A percentile compares a stretch with the other conserved stretches of the same genome.
Conservation (phyloP, 1,140 invertebrate genomes). For the Wasmannia auropunctata region DNA sequence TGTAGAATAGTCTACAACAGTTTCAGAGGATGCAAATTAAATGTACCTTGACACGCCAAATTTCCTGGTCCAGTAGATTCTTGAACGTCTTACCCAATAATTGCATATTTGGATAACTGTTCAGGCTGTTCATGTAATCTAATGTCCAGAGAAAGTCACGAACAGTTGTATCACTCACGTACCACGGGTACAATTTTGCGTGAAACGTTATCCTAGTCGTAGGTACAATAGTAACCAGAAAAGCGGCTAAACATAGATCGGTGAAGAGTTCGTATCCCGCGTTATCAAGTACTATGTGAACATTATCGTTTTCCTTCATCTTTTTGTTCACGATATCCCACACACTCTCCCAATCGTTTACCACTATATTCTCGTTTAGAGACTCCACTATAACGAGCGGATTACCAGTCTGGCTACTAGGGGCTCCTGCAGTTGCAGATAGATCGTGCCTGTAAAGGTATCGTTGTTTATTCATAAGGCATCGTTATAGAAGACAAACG, state of each 20-base stretch:
- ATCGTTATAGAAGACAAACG: not conserved
- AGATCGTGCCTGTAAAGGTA: slow-evolving; percentile 91
- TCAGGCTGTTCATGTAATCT: slow-evolving; percentile 82
- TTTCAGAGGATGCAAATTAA: not conserved
- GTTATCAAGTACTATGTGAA: slow-evolving; percentile 97
- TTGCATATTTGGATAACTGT: slow-evolving; percentile 75
- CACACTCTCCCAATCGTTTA: slow-evolving; percentile 88
- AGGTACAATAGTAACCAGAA: slow-evolving; percentile 89
- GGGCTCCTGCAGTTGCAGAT: slow-evolving; percentile 91
- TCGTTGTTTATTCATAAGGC: not conserved
- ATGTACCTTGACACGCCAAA: slow-evolving; percentile 83
- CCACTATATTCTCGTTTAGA: slow-evolving; percentile 89
- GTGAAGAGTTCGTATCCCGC: slow-evolving; percentile 96
- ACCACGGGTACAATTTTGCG: slow-evolving; percentile 97
- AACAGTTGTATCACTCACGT: slow-evolving; percentile 95
- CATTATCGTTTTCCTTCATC: slow-evolving; percentile 67
- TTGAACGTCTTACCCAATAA: slow-evolving; percentile 87
- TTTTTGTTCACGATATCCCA: slow-evolving; percentile 83
- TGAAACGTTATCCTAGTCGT: slow-evolving; percentile 92
- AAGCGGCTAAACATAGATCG: slow-evolving; percentile 95
- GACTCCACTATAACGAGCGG: slow-evolving; percentile 88
- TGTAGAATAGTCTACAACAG: not conserved
- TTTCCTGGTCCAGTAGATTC: slow-evolving; percentile 84
- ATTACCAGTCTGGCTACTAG: slow-evolving; percentile 86
- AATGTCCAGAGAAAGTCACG: slow-evolving; percentile 92